Conservation (phyloP, 2,113 vertebrate genomes). For the Sylvia atricapilla region DNA sequence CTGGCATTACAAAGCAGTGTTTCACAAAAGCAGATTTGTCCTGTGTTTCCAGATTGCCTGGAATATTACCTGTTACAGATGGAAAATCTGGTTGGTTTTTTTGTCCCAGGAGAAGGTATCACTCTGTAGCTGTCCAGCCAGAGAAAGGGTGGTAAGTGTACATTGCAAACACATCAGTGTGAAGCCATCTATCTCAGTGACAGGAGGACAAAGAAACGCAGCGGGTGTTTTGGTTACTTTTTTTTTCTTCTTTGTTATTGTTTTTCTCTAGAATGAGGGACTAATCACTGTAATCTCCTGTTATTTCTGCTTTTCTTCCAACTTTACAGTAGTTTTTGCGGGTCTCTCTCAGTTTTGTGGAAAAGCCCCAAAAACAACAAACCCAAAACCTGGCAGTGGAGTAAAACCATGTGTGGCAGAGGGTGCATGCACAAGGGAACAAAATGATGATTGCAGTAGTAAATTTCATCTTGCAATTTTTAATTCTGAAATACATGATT, state of each 20-base stretch:
- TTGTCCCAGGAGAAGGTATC: not conserved
- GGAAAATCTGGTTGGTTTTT: not conserved
- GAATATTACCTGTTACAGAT: not conserved
- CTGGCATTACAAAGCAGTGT: not conserved
- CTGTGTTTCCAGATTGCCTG: not conserved
- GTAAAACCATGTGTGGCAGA: not conserved
- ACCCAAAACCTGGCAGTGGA: not conserved
- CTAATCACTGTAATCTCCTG: not conserved
- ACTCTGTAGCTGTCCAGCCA: not conserved
- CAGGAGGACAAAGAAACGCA: not conserved
- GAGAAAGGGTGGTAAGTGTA: not conserved
- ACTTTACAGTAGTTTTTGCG: not conserved
- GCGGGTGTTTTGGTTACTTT: not conserved
- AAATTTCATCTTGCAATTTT: not conserved
- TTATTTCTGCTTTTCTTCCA: slow-evolving; percentile 24
- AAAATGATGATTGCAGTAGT: not conserved
- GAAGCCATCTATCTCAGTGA: slow-evolving; percentile 4
- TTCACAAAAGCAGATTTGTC: not conserved
- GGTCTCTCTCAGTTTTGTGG: not conserved
- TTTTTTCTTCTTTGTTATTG: not conserved
- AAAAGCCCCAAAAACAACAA: not conserved
- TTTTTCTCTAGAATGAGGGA: not conserved
- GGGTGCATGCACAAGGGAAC: not conserved
- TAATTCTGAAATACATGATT: not conserved
- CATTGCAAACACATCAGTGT: accelerated